A percentile compares a stretch with the other conserved stretches of the same genome.
Conservation (phyloP, 2,888 invertebrate genomes). For the Auanema freiburgensis region DNA sequence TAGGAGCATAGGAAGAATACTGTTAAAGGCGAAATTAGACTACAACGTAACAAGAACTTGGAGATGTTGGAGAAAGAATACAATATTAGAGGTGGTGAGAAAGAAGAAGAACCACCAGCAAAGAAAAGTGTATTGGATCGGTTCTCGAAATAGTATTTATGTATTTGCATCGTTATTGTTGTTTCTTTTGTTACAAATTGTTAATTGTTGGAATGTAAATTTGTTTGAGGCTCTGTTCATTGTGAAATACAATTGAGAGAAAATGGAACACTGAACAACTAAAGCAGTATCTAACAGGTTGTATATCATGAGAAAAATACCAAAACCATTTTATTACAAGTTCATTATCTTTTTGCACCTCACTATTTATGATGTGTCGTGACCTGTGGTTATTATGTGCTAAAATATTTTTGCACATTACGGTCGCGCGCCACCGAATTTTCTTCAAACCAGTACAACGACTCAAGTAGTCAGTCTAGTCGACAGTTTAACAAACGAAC, state of each 20-base stretch:
- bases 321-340: no score
- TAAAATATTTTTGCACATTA: no score
- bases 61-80: conserved; percentile 36
- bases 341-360: no score
- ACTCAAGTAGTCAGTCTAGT: no score
- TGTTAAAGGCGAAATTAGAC: conserved; percentile 25
- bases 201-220: conserved; percentile 2
- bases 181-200: background rate
- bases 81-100: conserved; percentile 22
- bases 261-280: background rate
- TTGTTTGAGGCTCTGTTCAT: background rate
- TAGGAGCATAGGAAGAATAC: conserved; percentile 33
- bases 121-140: conserved; percentile 37
- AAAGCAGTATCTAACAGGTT: no score
- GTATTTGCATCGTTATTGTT: conserved; percentile 13
- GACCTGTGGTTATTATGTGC: no score
- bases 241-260: background rate
- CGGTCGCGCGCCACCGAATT: no score
- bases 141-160: conserved; percentile 22
- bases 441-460: no score
- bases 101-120: conserved; percentile 14
- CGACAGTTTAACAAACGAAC: background rate
- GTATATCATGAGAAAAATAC: no score
- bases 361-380: no score
- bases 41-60: conserved; percentile 26